phyloP scores from a whole-genome alignment of 2,797 vertebrate species.

The Microcaecilia unicolor region DNA sequence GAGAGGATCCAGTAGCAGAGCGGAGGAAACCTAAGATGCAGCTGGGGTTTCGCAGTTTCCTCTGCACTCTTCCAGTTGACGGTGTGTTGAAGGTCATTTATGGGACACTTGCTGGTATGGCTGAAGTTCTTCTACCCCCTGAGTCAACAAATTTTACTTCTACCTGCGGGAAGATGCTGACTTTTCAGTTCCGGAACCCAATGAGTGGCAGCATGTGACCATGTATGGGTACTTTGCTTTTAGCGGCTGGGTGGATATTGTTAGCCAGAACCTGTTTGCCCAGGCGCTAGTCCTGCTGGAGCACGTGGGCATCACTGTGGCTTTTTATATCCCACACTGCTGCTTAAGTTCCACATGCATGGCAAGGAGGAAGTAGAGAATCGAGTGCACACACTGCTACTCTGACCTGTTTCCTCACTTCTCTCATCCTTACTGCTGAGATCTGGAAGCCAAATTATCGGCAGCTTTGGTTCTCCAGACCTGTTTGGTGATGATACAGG shows the following conservation, averaged over 20 bases:
- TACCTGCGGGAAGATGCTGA: constrained; percentile 16
- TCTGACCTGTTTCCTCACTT: constrained; percentile 3
- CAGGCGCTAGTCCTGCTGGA: constrained; percentile 2
- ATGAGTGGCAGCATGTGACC: constrained; percentile 24
- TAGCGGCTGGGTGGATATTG: constrained; percentile 12
- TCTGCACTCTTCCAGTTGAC: neutral
- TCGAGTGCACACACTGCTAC: neutral
- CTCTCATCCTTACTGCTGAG: constrained; percentile 5
- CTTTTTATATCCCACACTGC: constrained; percentile 8
- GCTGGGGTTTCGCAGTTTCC: neutral
- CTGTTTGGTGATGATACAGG: constrained; percentile 18
- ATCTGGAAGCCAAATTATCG: constrained; percentile 27
- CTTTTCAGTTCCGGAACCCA: constrained; percentile 5
- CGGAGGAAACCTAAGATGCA: neutral
- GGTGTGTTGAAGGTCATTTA: constrained; percentile 4
- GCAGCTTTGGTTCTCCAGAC: constrained; percentile 20
- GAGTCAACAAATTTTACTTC: constrained; percentile 5
- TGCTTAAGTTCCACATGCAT: constrained; percentile 5
- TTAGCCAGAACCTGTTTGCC: constrained; percentile 6
- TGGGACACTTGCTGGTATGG: neutral
- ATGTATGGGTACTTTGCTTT: constrained; percentile 22
- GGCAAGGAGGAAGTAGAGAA: constrained; percentile 13
- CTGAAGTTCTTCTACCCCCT: constrained; percentile 14
- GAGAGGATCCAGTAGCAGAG: neutral
- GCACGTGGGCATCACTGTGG: constrained; percentile 3